A percentile compares a stretch with the other conserved stretches of the same genome.
phyloP scores from a whole-genome alignment of 2,113 vertebrate genomes.

The Arizona elegans region DNA sequence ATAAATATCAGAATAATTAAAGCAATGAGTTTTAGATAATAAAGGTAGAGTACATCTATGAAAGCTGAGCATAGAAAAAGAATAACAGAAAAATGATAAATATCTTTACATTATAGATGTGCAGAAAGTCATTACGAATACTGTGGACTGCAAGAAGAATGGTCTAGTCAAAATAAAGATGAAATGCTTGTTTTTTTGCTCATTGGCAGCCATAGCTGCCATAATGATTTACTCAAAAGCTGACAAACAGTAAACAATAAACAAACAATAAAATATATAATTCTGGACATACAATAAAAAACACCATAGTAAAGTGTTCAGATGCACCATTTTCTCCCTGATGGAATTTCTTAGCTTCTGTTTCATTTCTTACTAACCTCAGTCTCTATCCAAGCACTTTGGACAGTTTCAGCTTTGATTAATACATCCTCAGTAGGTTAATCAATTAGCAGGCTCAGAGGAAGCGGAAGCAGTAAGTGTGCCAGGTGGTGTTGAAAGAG shows the following conservation, averaged over 20 bases:
- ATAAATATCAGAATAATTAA: neutral
- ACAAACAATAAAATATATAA: neutral
- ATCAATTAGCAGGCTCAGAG: neutral
- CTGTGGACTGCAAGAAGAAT: neutral
- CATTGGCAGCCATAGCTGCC: neutral
- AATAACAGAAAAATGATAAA: neutral
- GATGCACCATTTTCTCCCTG: neutral
- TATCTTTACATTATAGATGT: neutral
- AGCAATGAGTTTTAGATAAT: neutral
- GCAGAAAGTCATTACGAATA: neutral
- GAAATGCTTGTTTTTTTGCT: neutral
- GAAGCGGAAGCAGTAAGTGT: neutral
- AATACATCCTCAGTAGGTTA: neutral
- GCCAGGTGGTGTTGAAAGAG: neutral
- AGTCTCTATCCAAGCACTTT: neutral
- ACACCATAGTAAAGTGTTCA: neutral
- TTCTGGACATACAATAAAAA: neutral
- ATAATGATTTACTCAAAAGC: neutral
- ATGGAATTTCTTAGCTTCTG: neutral
- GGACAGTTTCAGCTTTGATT: neutral
- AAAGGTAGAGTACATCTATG: neutral
- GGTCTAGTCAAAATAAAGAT: neutral
- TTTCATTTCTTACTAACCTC: neutral
- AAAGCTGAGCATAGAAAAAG: neutral
- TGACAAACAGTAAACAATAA: no score